Conservation (phyloP, 2,113 vertebrate species). For the Gnathonemus longibarbis region DNA sequence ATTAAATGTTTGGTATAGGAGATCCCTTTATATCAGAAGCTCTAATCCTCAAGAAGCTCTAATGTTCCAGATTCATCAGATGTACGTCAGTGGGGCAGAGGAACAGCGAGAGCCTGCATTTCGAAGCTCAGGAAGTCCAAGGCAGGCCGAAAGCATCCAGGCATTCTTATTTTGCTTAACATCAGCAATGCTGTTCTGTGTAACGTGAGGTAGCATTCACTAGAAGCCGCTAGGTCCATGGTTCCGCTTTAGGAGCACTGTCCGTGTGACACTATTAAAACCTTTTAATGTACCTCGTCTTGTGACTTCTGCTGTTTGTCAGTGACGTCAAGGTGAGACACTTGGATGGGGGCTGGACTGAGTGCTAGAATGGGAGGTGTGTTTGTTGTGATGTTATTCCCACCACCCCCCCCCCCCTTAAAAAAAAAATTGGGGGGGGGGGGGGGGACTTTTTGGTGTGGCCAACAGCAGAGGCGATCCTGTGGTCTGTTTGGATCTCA, state of each 20-base stretch:
- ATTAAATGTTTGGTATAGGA: conserved; percentile 49
- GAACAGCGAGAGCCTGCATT: conserved; percentile 21
- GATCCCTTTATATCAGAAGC: conserved; percentile 28
- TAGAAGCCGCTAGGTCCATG: conserved; percentile 26
- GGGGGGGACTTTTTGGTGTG: background rate
- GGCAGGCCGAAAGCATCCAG: conserved; percentile 16
- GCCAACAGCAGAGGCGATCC: background rate
- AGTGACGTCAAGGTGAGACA: conserved; percentile 15
- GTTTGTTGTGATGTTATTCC: background rate
- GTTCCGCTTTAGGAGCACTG: conserved; percentile 22
- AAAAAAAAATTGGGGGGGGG: background rate
- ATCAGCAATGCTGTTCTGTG: conserved; percentile 31
- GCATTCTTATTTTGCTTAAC: conserved; percentile 31
- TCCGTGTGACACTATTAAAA: conserved; percentile 33
- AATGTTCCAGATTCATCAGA: conserved; percentile 24
- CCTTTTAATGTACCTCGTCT: conserved; percentile 27
- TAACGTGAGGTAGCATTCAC: conserved; percentile 28
- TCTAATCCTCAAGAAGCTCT: conserved; percentile 29
- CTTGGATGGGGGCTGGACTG: background rate
- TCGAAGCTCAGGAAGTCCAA: conserved; percentile 42
- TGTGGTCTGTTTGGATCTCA: background rate
- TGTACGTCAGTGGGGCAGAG: conserved; percentile 9
- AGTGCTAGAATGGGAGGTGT: background rate
- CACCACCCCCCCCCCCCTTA: background rate
- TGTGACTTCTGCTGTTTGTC: conserved; percentile 36